Percentiles rank a stretch among this genome's conserved stretches.
Conservation (phyloP, 2,113 vertebrate genomes). For the Abramis brama region DNA sequence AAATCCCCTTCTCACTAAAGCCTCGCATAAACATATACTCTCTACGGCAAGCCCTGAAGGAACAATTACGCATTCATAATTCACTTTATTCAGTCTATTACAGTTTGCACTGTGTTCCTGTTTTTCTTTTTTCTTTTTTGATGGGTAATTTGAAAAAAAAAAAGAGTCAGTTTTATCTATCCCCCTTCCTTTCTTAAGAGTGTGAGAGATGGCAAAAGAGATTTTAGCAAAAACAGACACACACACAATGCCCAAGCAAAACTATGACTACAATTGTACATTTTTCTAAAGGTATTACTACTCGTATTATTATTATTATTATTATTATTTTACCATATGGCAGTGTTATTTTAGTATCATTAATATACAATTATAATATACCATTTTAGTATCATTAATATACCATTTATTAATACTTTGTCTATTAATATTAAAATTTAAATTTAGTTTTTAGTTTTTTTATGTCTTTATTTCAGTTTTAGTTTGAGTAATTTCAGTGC, state of each 20-base stretch:
- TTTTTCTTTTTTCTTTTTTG: not conserved
- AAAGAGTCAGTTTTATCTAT: not conserved
- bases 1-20: not conserved
- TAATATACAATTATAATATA: not conserved
- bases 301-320: not conserved
- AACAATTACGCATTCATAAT: not conserved
- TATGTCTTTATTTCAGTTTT: too few species aligned
- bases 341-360: not conserved
- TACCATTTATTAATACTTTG: not conserved
- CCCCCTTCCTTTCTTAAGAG: not conserved
- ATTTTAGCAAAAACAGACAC: not conserved
- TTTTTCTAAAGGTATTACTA: not conserved
- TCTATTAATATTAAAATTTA: not conserved
- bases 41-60: not conserved
- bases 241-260: not conserved
- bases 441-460: not conserved
- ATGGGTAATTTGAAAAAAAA: not conserved
- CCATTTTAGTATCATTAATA: not conserved
- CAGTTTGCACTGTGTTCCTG: not conserved
- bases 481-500: too few species aligned
- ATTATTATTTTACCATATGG: not conserved
- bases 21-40: not conserved
- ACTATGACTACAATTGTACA: not conserved
- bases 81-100: constrained; percentile 8
- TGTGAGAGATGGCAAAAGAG: not conserved